Conservation (phyloP, 2,113 vertebrate genomes). For the Rafetus swinhoei region DNA sequence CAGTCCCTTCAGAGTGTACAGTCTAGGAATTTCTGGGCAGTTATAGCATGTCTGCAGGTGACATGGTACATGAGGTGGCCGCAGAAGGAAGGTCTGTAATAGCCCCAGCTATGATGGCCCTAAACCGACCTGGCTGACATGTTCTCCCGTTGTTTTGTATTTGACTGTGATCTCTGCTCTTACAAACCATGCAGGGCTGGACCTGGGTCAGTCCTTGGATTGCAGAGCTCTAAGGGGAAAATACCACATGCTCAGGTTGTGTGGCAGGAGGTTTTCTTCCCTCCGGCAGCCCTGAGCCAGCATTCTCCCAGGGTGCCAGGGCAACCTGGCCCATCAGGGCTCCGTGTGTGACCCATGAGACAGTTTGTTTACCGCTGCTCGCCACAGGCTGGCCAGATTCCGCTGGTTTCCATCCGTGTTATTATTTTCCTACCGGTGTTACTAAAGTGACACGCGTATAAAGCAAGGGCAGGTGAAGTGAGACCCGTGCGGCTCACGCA, state of each 20-base stretch:
- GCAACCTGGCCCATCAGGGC: too few relatives aligned
- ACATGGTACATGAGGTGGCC: not conserved
- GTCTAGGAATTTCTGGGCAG: not conserved
- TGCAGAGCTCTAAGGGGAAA: not conserved
- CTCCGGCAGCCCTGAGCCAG: not conserved
- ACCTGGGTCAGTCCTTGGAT: not conserved
- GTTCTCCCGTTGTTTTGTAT: not conserved
- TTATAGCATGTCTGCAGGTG: not conserved
- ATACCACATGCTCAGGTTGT: not conserved
- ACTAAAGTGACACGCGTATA: too few relatives aligned
- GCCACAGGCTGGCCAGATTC: too few relatives aligned
- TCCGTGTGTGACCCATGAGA: too few relatives aligned
- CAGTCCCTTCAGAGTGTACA: not conserved
- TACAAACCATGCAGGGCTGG: not conserved
- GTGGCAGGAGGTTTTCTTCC: not conserved
- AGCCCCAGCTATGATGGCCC: not conserved
- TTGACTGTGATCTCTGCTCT: not conserved
- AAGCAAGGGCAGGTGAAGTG: too few relatives aligned
- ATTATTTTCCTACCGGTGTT: too few relatives aligned
- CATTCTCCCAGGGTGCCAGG: not conserved
- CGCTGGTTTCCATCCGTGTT: too few relatives aligned
- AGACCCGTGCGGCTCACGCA: too few relatives aligned
- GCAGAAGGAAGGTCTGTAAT: not conserved
- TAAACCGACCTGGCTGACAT: not conserved
- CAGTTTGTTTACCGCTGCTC: too few relatives aligned